A percentile compares a stretch with the other conserved stretches of the same genome.
Conservation (phyloP, 1,140 invertebrate genomes). For the Dryas iulia region DNA sequence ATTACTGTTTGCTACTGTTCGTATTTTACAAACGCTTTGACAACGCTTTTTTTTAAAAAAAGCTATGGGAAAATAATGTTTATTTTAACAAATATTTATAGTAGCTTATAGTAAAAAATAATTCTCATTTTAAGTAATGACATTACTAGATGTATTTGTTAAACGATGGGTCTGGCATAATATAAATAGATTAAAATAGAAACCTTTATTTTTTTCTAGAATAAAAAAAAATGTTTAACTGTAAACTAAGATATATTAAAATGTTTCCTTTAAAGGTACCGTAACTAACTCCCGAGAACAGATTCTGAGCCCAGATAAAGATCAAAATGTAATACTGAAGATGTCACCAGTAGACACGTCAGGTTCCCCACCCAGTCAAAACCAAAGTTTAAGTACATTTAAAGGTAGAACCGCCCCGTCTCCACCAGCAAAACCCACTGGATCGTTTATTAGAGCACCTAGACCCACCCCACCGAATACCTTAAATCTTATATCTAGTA, state of each 20-base stretch:
- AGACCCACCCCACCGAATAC: conserved; percentile 91
- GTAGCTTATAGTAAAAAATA: too few relatives aligned
- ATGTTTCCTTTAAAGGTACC: conserved; percentile 48
- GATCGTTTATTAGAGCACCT: conserved; percentile 81
- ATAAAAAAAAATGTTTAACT: too few relatives aligned
- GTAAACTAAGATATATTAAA: not conserved
- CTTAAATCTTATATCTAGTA: conserved; percentile 84
- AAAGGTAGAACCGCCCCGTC: conserved; percentile 81
- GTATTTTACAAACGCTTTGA: too few relatives aligned
- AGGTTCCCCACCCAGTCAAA: conserved; percentile 68
- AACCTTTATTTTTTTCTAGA: too few relatives aligned
- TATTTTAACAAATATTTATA: too few relatives aligned
- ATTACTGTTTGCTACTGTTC: too few relatives aligned
- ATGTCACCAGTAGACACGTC: conserved; percentile 84
- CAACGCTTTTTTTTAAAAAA: too few relatives aligned
- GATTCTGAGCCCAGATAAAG: conserved; percentile 80
- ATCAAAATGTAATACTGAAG: conserved; percentile 88
- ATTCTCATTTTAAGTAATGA: too few relatives aligned
- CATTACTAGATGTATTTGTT: too few relatives aligned
- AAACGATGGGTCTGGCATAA: too few relatives aligned
- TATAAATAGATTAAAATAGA: too few relatives aligned
- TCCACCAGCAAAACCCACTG: conserved; percentile 70
- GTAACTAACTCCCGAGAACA: conserved; percentile 61
- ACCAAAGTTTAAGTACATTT: conserved; percentile 81
- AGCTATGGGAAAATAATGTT: too few relatives aligned